Evolutionary conservation across 2,888 invertebrate genomes (phyloP), one percentile per base, ranked within the genome.

Genomic region (Ptychoptera albimana): DNA sequence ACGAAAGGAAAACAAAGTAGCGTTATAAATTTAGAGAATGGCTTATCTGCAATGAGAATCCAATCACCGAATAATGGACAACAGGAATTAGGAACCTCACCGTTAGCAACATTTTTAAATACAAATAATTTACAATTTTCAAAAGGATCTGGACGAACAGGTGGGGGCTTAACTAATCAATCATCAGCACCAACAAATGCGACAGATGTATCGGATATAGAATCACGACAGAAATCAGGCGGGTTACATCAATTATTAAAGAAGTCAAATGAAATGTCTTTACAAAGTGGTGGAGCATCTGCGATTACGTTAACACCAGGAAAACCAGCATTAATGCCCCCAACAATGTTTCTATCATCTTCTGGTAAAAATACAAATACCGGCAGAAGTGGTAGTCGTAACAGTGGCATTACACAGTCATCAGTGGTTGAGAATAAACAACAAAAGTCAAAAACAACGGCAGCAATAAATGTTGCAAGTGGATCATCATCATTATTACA

Each of bases 241-340:
- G 23, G 23, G 3, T 23, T 49, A 14, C 46, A 45, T 8, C 44
- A 44, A 38, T 37, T 50, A 11, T 36, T 51, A 12, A 48, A 46
- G 13, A 50, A 49, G 23, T 47, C 46, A 35, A 39, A 34, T 12
- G 34, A 34, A 11, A 42, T 14, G 8, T n/a, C 34, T 23, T 23
- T 12, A 9, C 12, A 34, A 16, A 34, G 34, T 7, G 31, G 14
- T 11, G 14, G 14, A 32, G 5, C 31, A 14, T 23, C 32, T 10
- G 23, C 23, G 23, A 23, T 5, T 23, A 23, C 23, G 55, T 51
- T 52, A 56, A 65, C 67, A 48, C 69, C 71, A 50, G 70, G 70
- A 53, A 80, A 79, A 55, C 85, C 84, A 14, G 82, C 84, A 10
- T 64, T 87, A 53, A 85, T 87, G 77, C 84, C 86, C 7, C 87